These are phyloP conservation scores for Dicyrtomina minuta DNA, from an alignment of 2,888 invertebrate species.

Conservation along the genomic window DNA sequence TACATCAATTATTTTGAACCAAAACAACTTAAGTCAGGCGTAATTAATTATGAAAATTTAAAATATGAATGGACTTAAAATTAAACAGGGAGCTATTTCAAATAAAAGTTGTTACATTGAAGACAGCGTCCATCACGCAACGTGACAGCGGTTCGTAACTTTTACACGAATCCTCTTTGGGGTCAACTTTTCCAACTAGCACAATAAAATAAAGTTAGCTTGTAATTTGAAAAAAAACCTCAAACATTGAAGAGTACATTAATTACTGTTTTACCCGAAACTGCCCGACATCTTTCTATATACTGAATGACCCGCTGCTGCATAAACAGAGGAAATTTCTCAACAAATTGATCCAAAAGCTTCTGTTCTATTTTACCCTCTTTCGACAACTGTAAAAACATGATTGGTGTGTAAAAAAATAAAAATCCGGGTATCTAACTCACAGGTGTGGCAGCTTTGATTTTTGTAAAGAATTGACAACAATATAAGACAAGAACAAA, in stretches of 20 bases:
- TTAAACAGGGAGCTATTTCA: not conserved
- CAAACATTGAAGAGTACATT: not conserved
- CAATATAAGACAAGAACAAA: not conserved
- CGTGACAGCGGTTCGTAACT: conserved; percentile 24
- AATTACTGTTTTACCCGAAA: conserved; percentile 14
- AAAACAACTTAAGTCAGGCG: not conserved
- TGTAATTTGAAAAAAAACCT: not conserved
- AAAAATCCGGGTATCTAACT: too few species aligned
- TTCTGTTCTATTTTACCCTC: conserved; percentile 28
- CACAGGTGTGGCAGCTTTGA: too few species aligned
- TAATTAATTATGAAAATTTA: too few species aligned
- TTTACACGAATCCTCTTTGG: conserved; percentile 29
- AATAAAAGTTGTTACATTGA: conserved; percentile 22
- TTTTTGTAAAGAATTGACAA: too few species aligned
- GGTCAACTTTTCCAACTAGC: conserved; percentile 15
- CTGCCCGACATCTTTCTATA: conserved; percentile 19
- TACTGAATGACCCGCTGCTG: conserved; percentile 13
- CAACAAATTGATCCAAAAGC: conserved; percentile 22
- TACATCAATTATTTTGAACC: not conserved
- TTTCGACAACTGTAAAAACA: conserved; percentile 15
- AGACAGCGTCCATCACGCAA: conserved; percentile 24
- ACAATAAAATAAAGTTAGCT: too few species aligned
- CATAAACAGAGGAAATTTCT: conserved; percentile 23
- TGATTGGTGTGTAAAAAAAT: too few species aligned
- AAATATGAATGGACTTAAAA: too few species aligned